These are phyloP conservation scores for Polylopha cassiicola DNA, from an alignment of 2,888 invertebrate species.

Conservation along the genomic window DNA sequence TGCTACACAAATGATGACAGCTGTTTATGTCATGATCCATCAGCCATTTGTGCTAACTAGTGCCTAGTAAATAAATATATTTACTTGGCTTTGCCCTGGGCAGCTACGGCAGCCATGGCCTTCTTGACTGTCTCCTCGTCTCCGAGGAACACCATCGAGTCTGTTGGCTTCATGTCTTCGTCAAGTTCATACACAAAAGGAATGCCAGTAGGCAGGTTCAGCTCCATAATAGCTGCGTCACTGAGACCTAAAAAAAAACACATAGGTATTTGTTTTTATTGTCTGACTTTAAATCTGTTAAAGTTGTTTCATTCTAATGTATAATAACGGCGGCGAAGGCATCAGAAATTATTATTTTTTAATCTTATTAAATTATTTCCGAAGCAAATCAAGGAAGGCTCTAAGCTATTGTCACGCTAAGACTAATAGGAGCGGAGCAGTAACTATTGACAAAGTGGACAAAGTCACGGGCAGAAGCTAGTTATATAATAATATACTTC, in stretches of 20 bases:
- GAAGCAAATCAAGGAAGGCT: too few species aligned
- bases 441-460: too few species aligned
- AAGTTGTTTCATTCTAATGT: too few species aligned
- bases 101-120: constrained; percentile 87
- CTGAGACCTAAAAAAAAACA: constrained; percentile 72
- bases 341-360: too few species aligned
- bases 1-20: too few species aligned
- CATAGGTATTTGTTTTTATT: constrained; percentile 9
- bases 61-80: constrained; percentile 5
- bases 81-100: constrained; percentile 86
- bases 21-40: constrained; percentile 1
- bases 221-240: constrained; percentile 83
- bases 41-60: constrained; percentile 1
- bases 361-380: too few species aligned
- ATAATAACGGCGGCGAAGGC: too few species aligned
- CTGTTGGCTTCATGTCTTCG: constrained; percentile 81
- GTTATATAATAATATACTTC: too few species aligned
- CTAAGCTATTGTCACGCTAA: too few species aligned
- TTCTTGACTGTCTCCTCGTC: constrained; percentile 87
- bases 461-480: too few species aligned
- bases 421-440: too few species aligned
- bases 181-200: constrained; percentile 88
- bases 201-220: constrained; percentile 88
- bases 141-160: constrained; percentile 85
- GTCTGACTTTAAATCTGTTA: too few species aligned